Percentiles rank a stretch among this genome's conserved stretches.
Evolutionary conservation across 2,888 invertebrate genomes (phyloP).

Genomic region (Ferrisia virgata): DNA sequence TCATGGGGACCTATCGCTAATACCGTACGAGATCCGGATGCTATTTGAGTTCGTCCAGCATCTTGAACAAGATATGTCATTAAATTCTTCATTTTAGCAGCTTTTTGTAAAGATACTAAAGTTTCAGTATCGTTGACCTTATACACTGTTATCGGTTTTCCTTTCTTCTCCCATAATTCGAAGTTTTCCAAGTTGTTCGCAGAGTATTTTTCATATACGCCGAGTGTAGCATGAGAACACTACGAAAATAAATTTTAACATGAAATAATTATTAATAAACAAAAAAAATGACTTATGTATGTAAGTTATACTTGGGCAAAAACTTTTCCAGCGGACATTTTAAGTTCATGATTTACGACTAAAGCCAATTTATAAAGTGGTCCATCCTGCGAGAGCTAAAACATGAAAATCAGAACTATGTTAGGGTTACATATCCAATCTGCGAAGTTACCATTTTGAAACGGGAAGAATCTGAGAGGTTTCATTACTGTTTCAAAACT

Average conservation of each 20-base stretch:
- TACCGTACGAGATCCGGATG: conserved; percentile 83
- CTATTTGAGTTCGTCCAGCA: conserved; percentile 91
- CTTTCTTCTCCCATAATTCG: conserved; percentile 63
- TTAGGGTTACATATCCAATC: background rate
- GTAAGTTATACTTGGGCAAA: conserved; percentile 65
- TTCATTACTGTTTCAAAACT: no score
- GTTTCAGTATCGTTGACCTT: conserved; percentile 63
- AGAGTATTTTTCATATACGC: conserved; percentile 61
- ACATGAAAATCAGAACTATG: background rate
- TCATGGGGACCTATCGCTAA: conserved; percentile 81
- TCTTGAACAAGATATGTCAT: conserved; percentile 75
- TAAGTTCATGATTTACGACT: conserved; percentile 82
- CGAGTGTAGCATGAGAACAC: conserved; percentile 73
- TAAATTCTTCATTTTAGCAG: conserved; percentile 62
- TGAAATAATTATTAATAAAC: background rate
- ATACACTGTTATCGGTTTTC: conserved; percentile 75
- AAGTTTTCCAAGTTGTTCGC: conserved; percentile 55
- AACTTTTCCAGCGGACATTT: conserved; percentile 93
- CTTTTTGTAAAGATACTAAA: conserved; percentile 65
- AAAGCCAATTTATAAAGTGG: conserved; percentile 67
- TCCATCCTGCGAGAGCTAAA: background rate
- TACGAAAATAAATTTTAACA: conserved; percentile 33
- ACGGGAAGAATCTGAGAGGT: background rate
- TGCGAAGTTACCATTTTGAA: no score
- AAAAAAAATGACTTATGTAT: background rate